Base-by-base conservation (phyloP, 23 tunicate species). In the Styela clava region DNA sequence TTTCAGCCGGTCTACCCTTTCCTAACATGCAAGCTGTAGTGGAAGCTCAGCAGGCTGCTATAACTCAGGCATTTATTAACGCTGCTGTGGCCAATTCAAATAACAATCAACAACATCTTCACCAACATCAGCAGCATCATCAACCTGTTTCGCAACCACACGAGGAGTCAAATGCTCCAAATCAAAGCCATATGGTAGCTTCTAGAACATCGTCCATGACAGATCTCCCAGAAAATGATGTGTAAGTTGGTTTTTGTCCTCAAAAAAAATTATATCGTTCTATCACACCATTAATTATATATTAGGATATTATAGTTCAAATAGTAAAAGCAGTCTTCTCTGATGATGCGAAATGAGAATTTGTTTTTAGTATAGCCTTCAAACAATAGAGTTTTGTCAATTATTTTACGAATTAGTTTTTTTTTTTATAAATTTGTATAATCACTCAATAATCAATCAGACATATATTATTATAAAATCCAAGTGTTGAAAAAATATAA, bases 41-140 rank as follows among this genome's bases (percentile, higher is more conserved):
- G 1, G 81, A 76, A 44, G 81, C 81, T 37, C 81, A 76, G 64
- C 64, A 76, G 26, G 81, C 81, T 76, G 81, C 81, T 51, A 22
- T 76, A 56, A 56, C 81, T 22, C 81, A 76, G 2, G 81, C 81
- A 27, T 76, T 76, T 56, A 36, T 76, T 27, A 51, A 76, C 31
- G 81, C 81, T 33, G 81, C 81, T 26, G 52, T 56, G 21, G 81
- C 65, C n/a, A 44, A 56, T 5, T 28, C 34, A 3, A 21, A 33
- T 21, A 30, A 21, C 77, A 71, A 28, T 33, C 23, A 33, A 3
- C 30, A 24, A 65, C 32, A 34, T 34, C 24, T 68, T 24, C 24
- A 16, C n/a, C 24, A 24, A 12, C 73, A 68, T 16, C 27, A 16
- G 16, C 35, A 71, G 16, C 32, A 32, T 3, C 24, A 28, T 3